Evolutionary conservation across 2,113 vertebrate species (phyloP).

Genomic region (Myotis lucifugus): DNA sequence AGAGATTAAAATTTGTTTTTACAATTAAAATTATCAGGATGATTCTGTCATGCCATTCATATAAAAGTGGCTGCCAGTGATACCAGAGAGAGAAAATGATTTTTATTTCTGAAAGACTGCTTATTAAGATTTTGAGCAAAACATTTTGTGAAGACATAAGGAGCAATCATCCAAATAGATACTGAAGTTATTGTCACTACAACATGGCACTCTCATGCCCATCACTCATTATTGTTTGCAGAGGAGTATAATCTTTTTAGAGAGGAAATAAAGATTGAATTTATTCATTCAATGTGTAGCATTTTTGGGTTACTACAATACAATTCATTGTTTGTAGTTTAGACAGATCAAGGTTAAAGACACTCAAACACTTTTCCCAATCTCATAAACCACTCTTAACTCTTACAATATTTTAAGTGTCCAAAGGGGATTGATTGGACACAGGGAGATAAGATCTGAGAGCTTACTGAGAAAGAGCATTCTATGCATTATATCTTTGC

Average conservation of each 20-base stretch:
- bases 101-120: not conserved
- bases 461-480: not conserved
- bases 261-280: not conserved
- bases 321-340: not conserved
- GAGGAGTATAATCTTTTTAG: not conserved
- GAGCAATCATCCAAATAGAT: slow-evolving; percentile 6
- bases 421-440: not conserved
- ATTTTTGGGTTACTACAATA: not conserved
- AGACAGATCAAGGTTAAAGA: slow-evolving; percentile 14
- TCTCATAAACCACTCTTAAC: not conserved
- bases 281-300: not conserved
- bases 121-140: slow-evolving; percentile 38
- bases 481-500: not conserved
- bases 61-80: not conserved
- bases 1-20: not conserved
- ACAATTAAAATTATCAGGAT: not conserved
- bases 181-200: not conserved
- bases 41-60: not conserved
- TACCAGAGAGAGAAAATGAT: not conserved
- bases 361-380: not conserved
- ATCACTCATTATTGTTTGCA: not conserved
- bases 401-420: not conserved
- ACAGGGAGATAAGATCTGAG: not conserved
- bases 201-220: not conserved
- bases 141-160: not conserved